A percentile compares a stretch with the other conserved stretches of the same genome.
Conservation (phyloP, 2,888 invertebrate genomes). For the Watsonalla cultraria region DNA sequence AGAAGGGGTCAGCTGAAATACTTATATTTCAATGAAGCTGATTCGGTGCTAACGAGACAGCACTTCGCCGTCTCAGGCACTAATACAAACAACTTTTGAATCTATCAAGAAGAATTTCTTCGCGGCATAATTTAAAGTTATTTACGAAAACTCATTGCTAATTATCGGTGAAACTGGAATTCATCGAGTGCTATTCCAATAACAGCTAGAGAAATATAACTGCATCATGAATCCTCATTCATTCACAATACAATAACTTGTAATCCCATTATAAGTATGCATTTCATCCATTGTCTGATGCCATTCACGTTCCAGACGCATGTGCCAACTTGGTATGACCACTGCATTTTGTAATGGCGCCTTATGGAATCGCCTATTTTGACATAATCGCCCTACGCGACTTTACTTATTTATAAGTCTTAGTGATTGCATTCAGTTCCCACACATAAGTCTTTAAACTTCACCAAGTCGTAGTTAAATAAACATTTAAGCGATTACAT, state of each 20-base stretch:
- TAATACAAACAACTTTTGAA: too few relatives aligned
- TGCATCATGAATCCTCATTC: background rate
- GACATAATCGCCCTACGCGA: conserved; percentile 43
- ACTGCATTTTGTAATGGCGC: conserved; percentile 53
- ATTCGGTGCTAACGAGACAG: too few relatives aligned
- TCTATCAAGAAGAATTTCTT: too few relatives aligned
- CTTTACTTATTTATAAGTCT: conserved; percentile 48
- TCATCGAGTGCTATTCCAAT: too few relatives aligned
- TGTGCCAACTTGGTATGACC: conserved; percentile 49
- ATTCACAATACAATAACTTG: background rate
- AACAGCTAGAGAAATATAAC: background rate
- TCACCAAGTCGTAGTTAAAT: background rate
- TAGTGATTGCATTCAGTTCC: conserved; percentile 31
- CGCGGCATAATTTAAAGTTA: too few relatives aligned
- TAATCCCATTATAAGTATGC: background rate
- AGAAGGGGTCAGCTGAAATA: too few relatives aligned
- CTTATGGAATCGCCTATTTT: conserved; percentile 39
- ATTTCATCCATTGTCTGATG: conserved; percentile 15
- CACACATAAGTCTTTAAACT: conserved; percentile 23
- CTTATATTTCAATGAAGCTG: too few relatives aligned
- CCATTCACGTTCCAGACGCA: conserved; percentile 28
- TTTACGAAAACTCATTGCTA: too few relatives aligned
- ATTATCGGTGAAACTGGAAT: too few relatives aligned
- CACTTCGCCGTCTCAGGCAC: too few relatives aligned
- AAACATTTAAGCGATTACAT: too few relatives aligned